Evolutionary conservation across 1,140 invertebrate species (phyloP).

Genomic region (Trissolcus basalis): DNA sequence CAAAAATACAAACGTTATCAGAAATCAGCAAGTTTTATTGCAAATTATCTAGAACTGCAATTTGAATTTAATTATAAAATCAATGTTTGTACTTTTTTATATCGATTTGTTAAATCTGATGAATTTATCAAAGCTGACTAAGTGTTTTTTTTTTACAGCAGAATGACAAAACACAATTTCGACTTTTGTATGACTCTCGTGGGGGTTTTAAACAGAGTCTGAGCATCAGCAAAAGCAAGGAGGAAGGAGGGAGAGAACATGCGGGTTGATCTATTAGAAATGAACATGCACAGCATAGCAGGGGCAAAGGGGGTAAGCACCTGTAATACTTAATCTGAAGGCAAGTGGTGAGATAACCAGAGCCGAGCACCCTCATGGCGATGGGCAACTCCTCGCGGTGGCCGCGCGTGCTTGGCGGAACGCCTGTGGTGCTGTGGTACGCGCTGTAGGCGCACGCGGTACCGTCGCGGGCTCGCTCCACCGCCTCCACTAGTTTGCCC

Average conservation of each 20-base stretch:
- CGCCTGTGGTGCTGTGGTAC: constrained; percentile 72
- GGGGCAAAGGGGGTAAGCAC: constrained; percentile 11
- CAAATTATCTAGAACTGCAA: too few species aligned
- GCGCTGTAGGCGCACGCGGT: constrained; percentile 76
- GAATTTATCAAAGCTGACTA: too few species aligned
- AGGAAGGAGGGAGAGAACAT: background rate
- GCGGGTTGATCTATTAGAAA: constrained; percentile 11
- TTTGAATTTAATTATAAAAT: too few species aligned
- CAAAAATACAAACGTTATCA: too few species aligned
- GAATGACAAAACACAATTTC: too few species aligned
- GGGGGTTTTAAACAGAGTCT: background rate
- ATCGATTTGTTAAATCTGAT: too few species aligned
- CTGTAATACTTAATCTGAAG: constrained; percentile 79
- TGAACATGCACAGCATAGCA: constrained; percentile 5
- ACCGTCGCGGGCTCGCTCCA: constrained; percentile 72
- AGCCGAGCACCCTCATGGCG: constrained; percentile 72
- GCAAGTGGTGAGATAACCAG: constrained; percentile 74
- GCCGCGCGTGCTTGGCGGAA: constrained; percentile 69
- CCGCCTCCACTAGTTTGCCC: constrained; percentile 70
- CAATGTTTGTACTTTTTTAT: too few species aligned
- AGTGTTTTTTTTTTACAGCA: too few species aligned
- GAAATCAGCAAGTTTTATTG: too few species aligned
- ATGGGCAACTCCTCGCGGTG: constrained; percentile 74
- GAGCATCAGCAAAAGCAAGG: background rate
- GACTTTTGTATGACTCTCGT: too few species aligned